Conservation (phyloP, 2,888 invertebrate species). For the Agrenia bidenticulata region DNA sequence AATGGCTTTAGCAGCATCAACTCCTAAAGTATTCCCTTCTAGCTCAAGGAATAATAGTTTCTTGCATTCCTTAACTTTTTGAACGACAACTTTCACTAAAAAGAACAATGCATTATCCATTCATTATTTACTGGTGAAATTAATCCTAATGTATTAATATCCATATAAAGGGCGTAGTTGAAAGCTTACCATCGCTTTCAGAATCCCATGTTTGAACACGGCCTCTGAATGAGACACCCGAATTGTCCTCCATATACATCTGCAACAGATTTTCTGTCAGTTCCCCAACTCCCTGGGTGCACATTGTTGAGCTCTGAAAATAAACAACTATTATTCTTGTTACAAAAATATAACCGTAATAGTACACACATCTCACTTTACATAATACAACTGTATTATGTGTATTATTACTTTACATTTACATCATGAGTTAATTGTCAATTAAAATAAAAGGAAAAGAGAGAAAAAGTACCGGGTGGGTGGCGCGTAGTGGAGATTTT, state of each 20-base stretch:
- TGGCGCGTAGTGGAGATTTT: too few relatives aligned
- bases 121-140: conserved; percentile 3
- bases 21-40: conserved; percentile 91
- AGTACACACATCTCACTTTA: too few relatives aligned
- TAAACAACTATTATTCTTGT: too few relatives aligned
- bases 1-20: conserved; percentile 81
- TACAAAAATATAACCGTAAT: too few relatives aligned
- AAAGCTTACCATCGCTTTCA: conserved; percentile 71
- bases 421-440: too few relatives aligned
- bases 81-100: conserved; percentile 27
- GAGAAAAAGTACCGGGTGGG: too few relatives aligned
- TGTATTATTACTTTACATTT: too few relatives aligned
- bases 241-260: conserved; percentile 52
- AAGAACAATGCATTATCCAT: too few relatives aligned
- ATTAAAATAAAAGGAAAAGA: too few relatives aligned
- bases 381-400: too few relatives aligned
- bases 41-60: conserved; percentile 71
- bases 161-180: conserved; percentile 2
- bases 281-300: conserved; percentile 41
- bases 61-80: conserved; percentile 17
- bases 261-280: conserved; percentile 53
- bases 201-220: conserved; percentile 75
- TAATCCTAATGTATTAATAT: conserved; percentile 10
- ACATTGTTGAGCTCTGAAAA: too few relatives aligned
- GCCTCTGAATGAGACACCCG: conserved; percentile 79